Base-by-base conservation (phyloP, 2,797 vertebrate genomes). In the Pygocentrus nattereri region DNA sequence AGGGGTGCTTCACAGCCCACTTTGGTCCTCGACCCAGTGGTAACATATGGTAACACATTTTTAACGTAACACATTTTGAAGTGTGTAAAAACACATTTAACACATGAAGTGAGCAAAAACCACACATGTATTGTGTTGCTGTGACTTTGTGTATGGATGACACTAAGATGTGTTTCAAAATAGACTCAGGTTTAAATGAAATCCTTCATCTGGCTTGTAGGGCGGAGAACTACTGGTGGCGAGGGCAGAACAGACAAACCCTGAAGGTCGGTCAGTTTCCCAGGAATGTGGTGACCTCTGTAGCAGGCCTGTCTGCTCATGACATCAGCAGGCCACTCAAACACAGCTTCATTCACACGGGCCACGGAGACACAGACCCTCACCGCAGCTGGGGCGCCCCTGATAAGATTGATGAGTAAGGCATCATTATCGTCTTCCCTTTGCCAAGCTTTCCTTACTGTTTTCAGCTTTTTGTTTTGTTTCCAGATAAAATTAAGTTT, bases 141-240 rank as follows among this genome's bases (percentile, higher is more conserved):
- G n/a, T n/a, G n/a, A n/a, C n/a, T n/a, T n/a, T n/a, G n/a, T n/a
- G n/a, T n/a, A n/a, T n/a, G n/a, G n/a, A n/a, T n/a, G n/a, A n/a
- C n/a, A n/a, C n/a, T n/a, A n/a, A n/a, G 34, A 6, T 38, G 2
- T 38, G 34, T 68, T 4, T 59, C 1, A 56, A n/a, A 56, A 56
- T 10, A 6, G 54, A n/a, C 54, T 54, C 25, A 69, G 21, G 25
- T 44, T 38, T 3, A 3, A 38, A 19, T 85, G 11, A 31, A 64
- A 58, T n/a, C 2, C 56, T 5, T 69, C 64, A 13, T 84, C 47
- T 74, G 15, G 52, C 1, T 15, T 80, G 2, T 84, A 99, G 98
- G 94, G 98, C 98, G 0, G 98, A 99, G 92, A 98, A 98, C 89
- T 99, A 98, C 89, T 99, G 98, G 98, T 99, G 98, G 98, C 94